Percentiles rank a stretch among this genome's conserved stretches.
These are phyloP conservation scores for Drosophila jambulina DNA, from an alignment of 1,140 invertebrate genomes.

Conservation along the genomic window DNA sequence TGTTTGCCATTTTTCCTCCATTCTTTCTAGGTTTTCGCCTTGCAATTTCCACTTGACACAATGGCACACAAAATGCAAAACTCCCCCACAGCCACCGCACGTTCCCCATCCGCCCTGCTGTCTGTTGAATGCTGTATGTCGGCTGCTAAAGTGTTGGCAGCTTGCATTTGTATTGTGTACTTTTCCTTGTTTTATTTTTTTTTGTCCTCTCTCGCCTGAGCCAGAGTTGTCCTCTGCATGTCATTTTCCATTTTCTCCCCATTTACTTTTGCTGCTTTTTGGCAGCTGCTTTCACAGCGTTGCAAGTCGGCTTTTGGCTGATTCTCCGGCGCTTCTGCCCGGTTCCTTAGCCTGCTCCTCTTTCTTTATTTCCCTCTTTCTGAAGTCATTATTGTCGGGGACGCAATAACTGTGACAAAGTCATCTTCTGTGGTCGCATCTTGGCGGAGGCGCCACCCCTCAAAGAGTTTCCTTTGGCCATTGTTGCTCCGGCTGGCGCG, in stretches of 20 bases:
- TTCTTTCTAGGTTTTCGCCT: constrained; percentile 59
- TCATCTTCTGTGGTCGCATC: constrained; percentile 49
- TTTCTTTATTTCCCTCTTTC: constrained; percentile 49
- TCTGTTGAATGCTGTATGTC: constrained; percentile 44
- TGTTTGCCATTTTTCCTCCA: constrained; percentile 72
- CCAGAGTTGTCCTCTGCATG: constrained; percentile 56
- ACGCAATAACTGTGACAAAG: constrained; percentile 75
- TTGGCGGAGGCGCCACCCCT: constrained; percentile 1
- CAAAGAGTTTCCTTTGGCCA: constrained; percentile 10
- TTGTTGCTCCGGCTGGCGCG: constrained; percentile 14
- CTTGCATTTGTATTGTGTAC: constrained; percentile 53
- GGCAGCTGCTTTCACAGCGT: constrained; percentile 61
- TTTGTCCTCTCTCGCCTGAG: neutral
- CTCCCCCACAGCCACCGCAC: constrained; percentile 28
- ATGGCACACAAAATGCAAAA: constrained; percentile 83
- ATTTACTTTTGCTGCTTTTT: constrained; percentile 59
- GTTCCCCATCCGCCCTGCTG: constrained; percentile 8
- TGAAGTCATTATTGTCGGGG: constrained; percentile 69
- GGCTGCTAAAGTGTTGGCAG: constrained; percentile 58
- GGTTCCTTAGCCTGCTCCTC: constrained; percentile 8
- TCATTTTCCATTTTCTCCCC: constrained; percentile 60
- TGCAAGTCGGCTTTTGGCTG: constrained; percentile 62
- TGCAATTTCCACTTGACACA: constrained; percentile 82
- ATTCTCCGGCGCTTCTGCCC: constrained; percentile 1
- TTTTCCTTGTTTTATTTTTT: constrained; percentile 39